Conservation (phyloP, 2,797 vertebrate genomes). For the Falco cherrug region DNA sequence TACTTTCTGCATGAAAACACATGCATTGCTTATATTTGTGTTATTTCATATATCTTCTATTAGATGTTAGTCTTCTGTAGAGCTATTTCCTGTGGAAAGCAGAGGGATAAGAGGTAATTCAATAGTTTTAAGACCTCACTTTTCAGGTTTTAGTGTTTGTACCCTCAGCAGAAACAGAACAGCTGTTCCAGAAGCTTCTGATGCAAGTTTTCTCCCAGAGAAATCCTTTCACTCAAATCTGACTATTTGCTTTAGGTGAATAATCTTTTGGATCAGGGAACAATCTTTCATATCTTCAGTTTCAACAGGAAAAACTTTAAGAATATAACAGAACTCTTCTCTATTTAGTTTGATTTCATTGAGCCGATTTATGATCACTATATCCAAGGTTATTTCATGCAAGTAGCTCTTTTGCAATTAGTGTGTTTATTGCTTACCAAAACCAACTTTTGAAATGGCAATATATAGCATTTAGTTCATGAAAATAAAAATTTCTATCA, state of each 20-base stretch:
- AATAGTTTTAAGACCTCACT: not conserved
- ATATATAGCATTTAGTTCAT: not conserved
- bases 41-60: not conserved
- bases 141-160: not conserved
- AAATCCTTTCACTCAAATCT: not conserved
- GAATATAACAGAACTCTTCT: not conserved
- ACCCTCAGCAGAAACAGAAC: not conserved
- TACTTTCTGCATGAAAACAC: not conserved
- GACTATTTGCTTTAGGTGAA: not conserved
- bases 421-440: not conserved
- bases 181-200: not conserved
- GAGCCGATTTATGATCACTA: not conserved
- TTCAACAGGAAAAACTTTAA: not conserved
- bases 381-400: not conserved
- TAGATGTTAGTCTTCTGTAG: not conserved
- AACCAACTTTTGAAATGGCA: not conserved
- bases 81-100: not conserved
- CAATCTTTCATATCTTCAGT: not conserved
- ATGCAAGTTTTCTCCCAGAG: not conserved
- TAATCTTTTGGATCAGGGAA: not conserved
- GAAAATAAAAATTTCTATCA: not conserved
- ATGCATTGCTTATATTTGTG: accelerated
- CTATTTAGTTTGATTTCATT: not conserved
- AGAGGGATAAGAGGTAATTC: not conserved
- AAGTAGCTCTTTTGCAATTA: not conserved